Evolutionary conservation across 2,797 vertebrate species (phyloP), one percentile per base, ranked within the genome.

Genomic region (Falco peregrinus): DNA sequence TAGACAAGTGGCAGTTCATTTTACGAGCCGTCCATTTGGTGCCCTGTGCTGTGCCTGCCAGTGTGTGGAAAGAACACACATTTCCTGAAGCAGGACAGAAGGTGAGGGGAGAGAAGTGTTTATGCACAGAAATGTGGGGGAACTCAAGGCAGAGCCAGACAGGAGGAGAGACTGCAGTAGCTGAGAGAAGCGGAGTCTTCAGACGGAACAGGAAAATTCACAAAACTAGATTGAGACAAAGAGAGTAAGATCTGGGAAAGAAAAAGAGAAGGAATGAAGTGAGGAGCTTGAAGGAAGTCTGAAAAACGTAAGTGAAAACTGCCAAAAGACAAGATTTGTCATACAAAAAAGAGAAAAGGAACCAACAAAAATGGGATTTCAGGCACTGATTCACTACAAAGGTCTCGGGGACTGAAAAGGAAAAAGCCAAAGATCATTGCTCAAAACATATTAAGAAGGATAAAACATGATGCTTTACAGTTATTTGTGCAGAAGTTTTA

Each of bases 41-140:
- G 21, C 35, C 41, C 57, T 35, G 14, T 4, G n/a, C 59, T 57
- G 29, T 22, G 37, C 41, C 67, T 53, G 73, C 48, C 57, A 48
- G 54, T 3, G 41, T 0, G 0, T 8, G 51, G 70, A 54, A 54
- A 48, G 39, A 50, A 28, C 21, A 50, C 5, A 3, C 21, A 16
- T 11, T 28, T 56, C 43, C 67, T 37, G 17, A 19, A 63, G 33
- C 12, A 61, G 69, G 65, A 50, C 41, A 41, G 45, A 60, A 78
- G 6, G 37, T 11, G 45, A 78, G 24, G 24, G 4, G 37, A 65
- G 73, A 76, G 33, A 63, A 47, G 51, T 6, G 20, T 35, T 80
- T 54, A 69, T 1, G 1, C 10, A 16, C 7, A 14, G 6, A 39
- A 89, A 57, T 3, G 4, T 11, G 33, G 24, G 41, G 10, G 29